Evolutionary conservation across 2,797 vertebrate species (phyloP).

Genomic region (Jordanella pulchra): DNA sequence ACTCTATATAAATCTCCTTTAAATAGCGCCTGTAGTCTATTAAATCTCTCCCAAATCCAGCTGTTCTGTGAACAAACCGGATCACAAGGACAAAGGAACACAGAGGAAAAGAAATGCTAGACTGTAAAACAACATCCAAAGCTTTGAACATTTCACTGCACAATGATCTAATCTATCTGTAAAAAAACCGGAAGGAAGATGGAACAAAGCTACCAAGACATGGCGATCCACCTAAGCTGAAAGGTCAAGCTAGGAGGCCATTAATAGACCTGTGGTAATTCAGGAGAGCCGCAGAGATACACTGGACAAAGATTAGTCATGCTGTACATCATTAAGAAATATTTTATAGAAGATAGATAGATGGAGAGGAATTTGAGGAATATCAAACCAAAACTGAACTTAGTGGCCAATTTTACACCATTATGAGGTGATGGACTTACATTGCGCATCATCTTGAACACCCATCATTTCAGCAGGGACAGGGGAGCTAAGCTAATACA

Average conservation of each 20-base stretch:
- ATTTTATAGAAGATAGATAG: not conserved
- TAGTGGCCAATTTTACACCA: not conserved
- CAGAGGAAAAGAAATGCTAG: not conserved
- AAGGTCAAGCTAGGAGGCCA: too few species aligned
- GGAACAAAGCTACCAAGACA: not conserved
- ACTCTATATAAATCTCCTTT: too few species aligned
- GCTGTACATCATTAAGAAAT: not conserved
- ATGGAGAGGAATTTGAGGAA: not conserved
- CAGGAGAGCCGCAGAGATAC: too few species aligned
- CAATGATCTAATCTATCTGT: not conserved
- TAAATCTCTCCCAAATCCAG: not conserved
- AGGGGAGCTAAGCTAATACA: too few species aligned
- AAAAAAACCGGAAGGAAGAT: not conserved
- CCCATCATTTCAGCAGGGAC: too few species aligned
- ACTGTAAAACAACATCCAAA: not conserved
- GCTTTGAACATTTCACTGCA: not conserved
- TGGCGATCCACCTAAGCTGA: too few species aligned
- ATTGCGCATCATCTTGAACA: not conserved
- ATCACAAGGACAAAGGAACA: not conserved
- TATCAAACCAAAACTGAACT: not conserved
- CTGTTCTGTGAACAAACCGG: not conserved
- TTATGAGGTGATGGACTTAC: too few species aligned
- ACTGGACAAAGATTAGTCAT: too few species aligned
- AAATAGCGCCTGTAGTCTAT: too few species aligned
- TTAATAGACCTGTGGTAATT: too few species aligned